Conservation (phyloP, 2,113 vertebrate species). For the Climacteris rufus region DNA sequence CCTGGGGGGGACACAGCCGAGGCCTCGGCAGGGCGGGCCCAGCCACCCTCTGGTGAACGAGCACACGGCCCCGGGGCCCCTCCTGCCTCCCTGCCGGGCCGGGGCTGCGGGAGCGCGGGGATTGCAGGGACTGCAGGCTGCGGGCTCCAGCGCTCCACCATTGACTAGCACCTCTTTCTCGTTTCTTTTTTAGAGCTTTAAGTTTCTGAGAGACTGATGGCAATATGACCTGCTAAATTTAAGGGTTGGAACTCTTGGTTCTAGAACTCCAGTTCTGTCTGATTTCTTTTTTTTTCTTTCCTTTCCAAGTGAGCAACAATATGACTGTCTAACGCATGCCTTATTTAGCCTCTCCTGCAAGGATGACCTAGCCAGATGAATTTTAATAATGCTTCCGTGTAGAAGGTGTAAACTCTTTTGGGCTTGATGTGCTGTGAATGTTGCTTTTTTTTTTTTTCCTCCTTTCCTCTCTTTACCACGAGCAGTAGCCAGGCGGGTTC, state of each 20-base stretch:
- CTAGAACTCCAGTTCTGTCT: conserved; percentile 69
- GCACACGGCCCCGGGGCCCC: no score
- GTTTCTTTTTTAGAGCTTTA: conserved; percentile 70
- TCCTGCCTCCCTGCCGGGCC: no score
- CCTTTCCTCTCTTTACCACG: conserved; percentile 65
- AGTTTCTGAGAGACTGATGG: conserved; percentile 77
- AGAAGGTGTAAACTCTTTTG: conserved; percentile 89
- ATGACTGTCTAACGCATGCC: conserved; percentile 97
- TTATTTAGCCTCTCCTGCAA: conserved; percentile 89
- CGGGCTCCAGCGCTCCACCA: not conserved
- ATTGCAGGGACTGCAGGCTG: not conserved
- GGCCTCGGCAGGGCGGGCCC: no score
- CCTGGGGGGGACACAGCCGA: no score
- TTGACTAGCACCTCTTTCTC: conserved; percentile 57
- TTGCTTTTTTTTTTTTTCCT: conserved; percentile 77
- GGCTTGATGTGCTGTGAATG: conserved; percentile 94
- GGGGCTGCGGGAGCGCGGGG: not conserved
- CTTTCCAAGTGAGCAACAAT: conserved; percentile 82
- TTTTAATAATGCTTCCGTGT: conserved; percentile 82
- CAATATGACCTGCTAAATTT: conserved; percentile 76
- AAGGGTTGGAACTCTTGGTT: conserved; percentile 76
- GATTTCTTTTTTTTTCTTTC: conserved; percentile 37
- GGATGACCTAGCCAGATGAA: conserved; percentile 85
- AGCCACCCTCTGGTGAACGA: no score
- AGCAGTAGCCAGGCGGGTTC: conserved; percentile 62